Conservation (phyloP, 2,888 invertebrate genomes). For the Oithona nana region DNA sequence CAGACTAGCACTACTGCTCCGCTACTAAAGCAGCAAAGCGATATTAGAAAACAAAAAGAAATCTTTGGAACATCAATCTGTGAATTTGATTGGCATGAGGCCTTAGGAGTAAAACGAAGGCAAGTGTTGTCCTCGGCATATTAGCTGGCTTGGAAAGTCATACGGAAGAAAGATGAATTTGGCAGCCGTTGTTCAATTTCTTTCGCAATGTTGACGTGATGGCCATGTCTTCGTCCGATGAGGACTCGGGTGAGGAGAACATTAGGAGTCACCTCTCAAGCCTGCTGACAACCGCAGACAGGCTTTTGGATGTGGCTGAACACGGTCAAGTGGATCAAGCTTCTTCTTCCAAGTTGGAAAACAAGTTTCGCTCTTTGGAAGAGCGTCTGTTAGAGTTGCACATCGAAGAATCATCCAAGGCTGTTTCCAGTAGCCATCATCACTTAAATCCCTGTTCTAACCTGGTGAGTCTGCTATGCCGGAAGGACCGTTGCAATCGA, state of each 20-base stretch:
- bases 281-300: background rate
- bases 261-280: background rate
- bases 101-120: too few relatives aligned
- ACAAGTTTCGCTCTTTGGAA: background rate
- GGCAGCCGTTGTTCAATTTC: too few relatives aligned
- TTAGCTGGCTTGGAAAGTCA: too few relatives aligned
- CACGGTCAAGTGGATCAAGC: background rate
- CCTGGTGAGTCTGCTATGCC: background rate
- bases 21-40: background rate
- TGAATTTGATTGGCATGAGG: too few relatives aligned
- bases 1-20: background rate
- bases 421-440: background rate
- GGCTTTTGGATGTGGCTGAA: background rate
- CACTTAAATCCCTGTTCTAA: constrained; percentile 3
- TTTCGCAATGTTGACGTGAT: too few relatives aligned
- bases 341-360: background rate
- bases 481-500: background rate
- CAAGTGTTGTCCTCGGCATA: too few relatives aligned
- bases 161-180: too few relatives aligned
- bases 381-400: background rate
- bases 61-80: too few relatives aligned
- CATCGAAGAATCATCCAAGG: constrained; percentile 4
- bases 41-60: background rate
- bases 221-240: background rate
- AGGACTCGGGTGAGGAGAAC: background rate